phyloP scores from a whole-genome alignment of 2,113 vertebrate genomes.

The Procapra przewalskii region DNA sequence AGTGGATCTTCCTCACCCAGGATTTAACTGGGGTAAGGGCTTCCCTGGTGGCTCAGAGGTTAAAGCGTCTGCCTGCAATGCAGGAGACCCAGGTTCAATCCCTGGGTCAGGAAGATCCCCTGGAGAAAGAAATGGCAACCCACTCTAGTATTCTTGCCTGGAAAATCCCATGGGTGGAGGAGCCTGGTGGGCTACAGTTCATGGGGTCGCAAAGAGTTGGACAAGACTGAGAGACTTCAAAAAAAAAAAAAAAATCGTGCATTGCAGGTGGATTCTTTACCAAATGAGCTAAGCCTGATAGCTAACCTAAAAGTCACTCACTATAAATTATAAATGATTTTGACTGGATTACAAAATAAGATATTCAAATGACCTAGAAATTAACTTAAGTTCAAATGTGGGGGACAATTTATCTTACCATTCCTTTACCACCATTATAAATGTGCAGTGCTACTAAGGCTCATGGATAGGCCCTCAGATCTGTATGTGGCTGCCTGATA shows the following conservation, averaged over 20 bases:
- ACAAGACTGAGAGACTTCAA: too few species aligned
- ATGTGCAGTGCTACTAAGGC: slow-evolving; percentile 18
- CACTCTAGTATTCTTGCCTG: too few species aligned
- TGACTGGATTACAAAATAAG: not conserved
- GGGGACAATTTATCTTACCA: not conserved
- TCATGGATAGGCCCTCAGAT: slow-evolving; percentile 42
- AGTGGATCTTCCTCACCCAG: not conserved
- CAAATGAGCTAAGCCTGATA: not conserved
- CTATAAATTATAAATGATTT: not conserved
- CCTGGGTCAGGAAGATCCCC: too few species aligned
- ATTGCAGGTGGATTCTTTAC: not conserved
- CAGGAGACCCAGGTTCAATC: too few species aligned
- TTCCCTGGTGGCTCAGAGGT: too few species aligned
- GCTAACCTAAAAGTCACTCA: not conserved
- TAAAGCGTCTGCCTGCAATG: too few species aligned
- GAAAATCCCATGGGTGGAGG: too few species aligned
- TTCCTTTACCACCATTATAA: slow-evolving; percentile 46
- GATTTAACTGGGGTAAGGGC: not conserved
- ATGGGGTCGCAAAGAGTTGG: too few species aligned
- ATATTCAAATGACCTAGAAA: not conserved
- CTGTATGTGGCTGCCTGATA: slow-evolving; percentile 22
- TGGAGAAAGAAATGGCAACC: too few species aligned
- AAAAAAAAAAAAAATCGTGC: not conserved
- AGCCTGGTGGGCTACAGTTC: too few species aligned
- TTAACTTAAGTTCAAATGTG: not conserved